Evolutionary conservation across 1,140 invertebrate species (phyloP).

Genomic region (Riptortus pedestris): DNA sequence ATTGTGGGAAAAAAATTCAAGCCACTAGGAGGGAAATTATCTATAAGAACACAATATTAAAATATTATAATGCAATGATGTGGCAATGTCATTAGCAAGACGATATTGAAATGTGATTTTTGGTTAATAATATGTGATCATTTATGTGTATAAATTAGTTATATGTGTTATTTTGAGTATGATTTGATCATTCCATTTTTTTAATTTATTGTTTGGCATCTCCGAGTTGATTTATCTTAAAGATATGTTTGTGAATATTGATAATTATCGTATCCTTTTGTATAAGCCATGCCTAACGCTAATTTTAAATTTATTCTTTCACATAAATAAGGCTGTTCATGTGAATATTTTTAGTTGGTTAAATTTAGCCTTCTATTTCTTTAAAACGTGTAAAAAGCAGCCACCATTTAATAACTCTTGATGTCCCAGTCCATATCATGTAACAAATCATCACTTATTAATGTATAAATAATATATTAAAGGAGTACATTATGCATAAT

Average conservation of each 20-base stretch:
- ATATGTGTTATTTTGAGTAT: constrained; percentile 18
- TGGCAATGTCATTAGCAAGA: constrained; percentile 7
- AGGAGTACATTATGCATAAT: constrained; percentile 22
- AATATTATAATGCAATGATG: too few relatives aligned
- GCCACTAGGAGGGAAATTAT: not conserved
- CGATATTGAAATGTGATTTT: constrained; percentile 28
- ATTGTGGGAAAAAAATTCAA: not conserved
- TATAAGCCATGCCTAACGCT: constrained; percentile 11
- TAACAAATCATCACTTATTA: constrained; percentile 25
- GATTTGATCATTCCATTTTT: constrained; percentile 25
- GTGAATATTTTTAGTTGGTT: not conserved
- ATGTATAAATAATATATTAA: constrained; percentile 13
- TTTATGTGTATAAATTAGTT: constrained; percentile 27
- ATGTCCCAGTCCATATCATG: constrained; percentile 27
- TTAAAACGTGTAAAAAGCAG: too few relatives aligned
- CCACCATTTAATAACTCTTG: not conserved
- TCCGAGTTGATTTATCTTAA: constrained; percentile 6
- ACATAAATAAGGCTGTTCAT: constrained; percentile 1
- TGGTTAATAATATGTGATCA: constrained; percentile 28
- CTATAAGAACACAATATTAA: too few relatives aligned
- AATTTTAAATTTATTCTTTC: constrained; percentile 5
- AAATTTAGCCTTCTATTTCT: not conserved
- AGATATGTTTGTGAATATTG: constrained; percentile 5
- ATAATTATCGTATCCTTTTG: not conserved
- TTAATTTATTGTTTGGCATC: constrained; percentile 7